phyloP scores from a whole-genome alignment of 2,888 invertebrate species.

The Panopea generosa region DNA sequence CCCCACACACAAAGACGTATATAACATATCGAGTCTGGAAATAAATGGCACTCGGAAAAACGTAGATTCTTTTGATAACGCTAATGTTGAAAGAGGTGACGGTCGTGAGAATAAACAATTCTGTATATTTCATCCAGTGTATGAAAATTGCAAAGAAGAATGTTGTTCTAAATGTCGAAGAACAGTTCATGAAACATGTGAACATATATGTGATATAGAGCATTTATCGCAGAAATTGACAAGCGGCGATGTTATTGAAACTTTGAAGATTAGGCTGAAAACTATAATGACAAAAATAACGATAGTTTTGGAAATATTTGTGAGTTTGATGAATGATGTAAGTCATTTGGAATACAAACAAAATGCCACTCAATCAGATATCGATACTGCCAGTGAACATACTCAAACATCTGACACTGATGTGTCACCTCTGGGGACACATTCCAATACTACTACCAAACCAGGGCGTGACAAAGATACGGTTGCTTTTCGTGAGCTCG shows the following conservation, averaged over 20 bases:
- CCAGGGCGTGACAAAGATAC: too few relatives aligned
- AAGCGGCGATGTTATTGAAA: not conserved
- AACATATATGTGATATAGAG: conserved; percentile 8
- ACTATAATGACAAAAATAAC: not conserved
- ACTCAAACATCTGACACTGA: too few relatives aligned
- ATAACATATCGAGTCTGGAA: not conserved
- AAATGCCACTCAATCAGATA: too few relatives aligned
- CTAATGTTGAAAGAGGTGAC: not conserved
- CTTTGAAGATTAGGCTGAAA: not conserved
- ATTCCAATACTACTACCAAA: too few relatives aligned
- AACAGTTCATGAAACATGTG: conserved; percentile 2
- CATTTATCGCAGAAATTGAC: not conserved
- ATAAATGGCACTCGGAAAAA: too few relatives aligned
- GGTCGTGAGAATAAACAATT: too few relatives aligned
- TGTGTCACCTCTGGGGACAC: too few relatives aligned
- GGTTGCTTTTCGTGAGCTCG: too few relatives aligned
- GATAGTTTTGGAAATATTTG: not conserved
- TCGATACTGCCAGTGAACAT: too few relatives aligned
- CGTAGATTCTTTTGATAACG: too few relatives aligned
- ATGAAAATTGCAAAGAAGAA: conserved; percentile 1
- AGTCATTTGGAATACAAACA: too few relatives aligned
- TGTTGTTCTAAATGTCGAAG: conserved; percentile 17
- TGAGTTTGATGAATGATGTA: too few relatives aligned
- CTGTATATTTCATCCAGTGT: conserved; percentile 8
- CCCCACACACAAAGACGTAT: conserved; percentile 4